Evolutionary conservation across 2,113 vertebrate genomes (phyloP), one percentile per base, ranked within the genome.

Genomic region (Anolis sagrei): DNA sequence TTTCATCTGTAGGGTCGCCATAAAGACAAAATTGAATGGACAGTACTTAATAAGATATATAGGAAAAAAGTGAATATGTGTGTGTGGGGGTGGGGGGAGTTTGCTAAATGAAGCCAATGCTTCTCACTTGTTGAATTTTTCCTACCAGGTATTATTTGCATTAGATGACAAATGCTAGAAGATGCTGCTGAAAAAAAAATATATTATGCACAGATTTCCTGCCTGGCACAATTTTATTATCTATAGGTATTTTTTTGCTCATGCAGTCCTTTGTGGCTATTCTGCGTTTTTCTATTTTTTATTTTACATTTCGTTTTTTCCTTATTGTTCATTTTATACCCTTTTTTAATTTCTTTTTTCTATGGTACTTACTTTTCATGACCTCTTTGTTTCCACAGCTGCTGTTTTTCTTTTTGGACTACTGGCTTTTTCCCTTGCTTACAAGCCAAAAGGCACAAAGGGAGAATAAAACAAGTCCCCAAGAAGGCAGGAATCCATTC

Each of bases 371-470:
- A 88, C 48, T 84, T 92, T 94, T 93, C 88, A 91, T 89, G 82
- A 91, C 86, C 88, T 92, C 92, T 92, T 88, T 94, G 87, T 91
- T 93, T 81, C 91, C 90, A 88, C 90, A 92, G 91, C 88, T 91
- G 90, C 89, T 91, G 84, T 48, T 29, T 11, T 51, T 18, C 84
- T 89, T 88, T 92, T 58, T 80, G 84, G 51, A 29, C 86, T 91
- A 76, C 48, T 88, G 58, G 62, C 64, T 61, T 79, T 88, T 84
- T 78, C 72, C 82, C 66, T 74, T 89, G 25, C 23, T 90, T 90
- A 90, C 81, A 88, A 79, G 32, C 39, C 54, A 64, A 77, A 76
- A 89, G 90, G 84, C 48, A 88, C 0, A 80, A 74, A 88, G 1
- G 54, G 39, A 91, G 89, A 84, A 87, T 91, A 90, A 91, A 82